Evolutionary conservation across 2,888 invertebrate species (phyloP), one percentile per base, ranked within the genome.

Genomic region (Ectemnius cavifrons): DNA sequence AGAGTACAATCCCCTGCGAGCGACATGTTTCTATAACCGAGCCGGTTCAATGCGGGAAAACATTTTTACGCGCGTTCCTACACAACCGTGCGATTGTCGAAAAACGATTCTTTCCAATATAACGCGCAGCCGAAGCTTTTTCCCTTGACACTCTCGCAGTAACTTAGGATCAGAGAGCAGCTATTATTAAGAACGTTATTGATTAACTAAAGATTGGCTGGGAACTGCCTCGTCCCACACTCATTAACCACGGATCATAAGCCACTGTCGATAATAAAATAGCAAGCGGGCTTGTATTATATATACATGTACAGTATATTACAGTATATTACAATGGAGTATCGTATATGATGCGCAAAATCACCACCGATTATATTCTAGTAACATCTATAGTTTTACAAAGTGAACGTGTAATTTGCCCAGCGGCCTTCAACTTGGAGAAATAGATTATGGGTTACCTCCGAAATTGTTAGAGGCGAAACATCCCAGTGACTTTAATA

Each of bases 341-440:
- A 8, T 37, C 0, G 37, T 37, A 11, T 11, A 6, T 37, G 37
- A 37, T 11, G 37, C 37, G 37, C 37, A 37, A 64, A 14, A 56
- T 37, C 16, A 16, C 37, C 20, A 28, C 20, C 11, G 27, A 63
- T 52, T 52, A 27, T 52, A 52, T n/a, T n/a, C 56, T 37, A 57
- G 56, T 27, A 28, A 8, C 16, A 45, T n/a, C 37, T 28, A 56
- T 27, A 63, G n/a, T 27, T 63, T 52, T 52, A n/a, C 14, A 8
- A 64, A 28, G 64, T 16, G 64, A 57, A 57, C 14, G 64, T 57
- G 18, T 64, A 64, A 64, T 64, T 63, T 52, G 63, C 20, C 5
- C 8, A 28, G 20, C n/a, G n/a, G 47, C 47, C 62, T 62, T 62
- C 46, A 62, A 62, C 47, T 47, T 62, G 62, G 20, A 20, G 47